Evolutionary conservation across 1,140 invertebrate species (phyloP), one percentile per base, ranked within the genome.

Genomic region (Aphis craccivora): DNA sequence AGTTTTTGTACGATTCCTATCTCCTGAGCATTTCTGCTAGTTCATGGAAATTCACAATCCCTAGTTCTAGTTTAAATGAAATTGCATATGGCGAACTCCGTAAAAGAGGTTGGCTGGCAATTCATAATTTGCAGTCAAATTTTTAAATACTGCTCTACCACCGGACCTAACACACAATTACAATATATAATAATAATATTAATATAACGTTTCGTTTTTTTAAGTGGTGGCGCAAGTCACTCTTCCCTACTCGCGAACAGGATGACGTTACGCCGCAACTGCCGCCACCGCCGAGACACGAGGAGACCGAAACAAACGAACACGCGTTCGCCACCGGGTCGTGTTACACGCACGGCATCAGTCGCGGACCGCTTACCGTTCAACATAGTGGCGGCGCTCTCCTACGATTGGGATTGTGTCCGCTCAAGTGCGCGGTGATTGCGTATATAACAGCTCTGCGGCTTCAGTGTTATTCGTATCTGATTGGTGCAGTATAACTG

Each of bases 371-470:
- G 55, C 90, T 40, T 67, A 91, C 60, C 55, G 90, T 91, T 76
- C 60, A 76, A 76, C 40, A 91, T n/a, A 91, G 90, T 91, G 90
- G 90, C 90, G 90, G 45, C 43, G 90, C 90, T 91, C 40, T 60
- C 35, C 87, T 30, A 23, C 76, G 76, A 84, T 30, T 30, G 25
- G 30, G 43, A n/a, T 35, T n/a, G 40, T 30, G 86, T 48, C 45
- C 86, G 45, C 37, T 30, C 30, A 30, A 88, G 43, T 86, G 40
- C 43, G 25, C 84, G 40, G 23, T 4, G 40, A 25, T 5, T 86
- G 23, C 84, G 43, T 18, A 4, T 4, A 51, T 18, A 25, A 84
- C 83, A 25, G 84, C 23, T 25, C 43, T 45, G 23, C 84, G 40
- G 23, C 8, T 25, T 11, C 83, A 40, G 43, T 18, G 84, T 40